Percentiles rank a stretch among this genome's conserved stretches.
Conservation (phyloP, 2,113 vertebrate genomes). For the Phyllostomus discolor region DNA sequence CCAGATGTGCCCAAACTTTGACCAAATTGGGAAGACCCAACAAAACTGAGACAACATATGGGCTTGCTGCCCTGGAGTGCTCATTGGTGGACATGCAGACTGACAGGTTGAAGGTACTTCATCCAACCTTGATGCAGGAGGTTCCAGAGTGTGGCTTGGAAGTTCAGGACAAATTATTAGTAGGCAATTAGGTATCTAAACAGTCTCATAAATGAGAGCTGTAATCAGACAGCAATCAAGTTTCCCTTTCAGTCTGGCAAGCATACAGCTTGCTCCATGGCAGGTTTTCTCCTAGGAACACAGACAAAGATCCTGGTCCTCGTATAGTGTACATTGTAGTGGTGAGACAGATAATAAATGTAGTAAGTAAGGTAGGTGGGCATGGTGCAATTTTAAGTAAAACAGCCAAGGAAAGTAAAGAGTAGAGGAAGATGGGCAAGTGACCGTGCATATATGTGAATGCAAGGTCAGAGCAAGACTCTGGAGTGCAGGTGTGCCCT, state of each 20-base stretch:
- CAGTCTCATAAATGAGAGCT: background rate
- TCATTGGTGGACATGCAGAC: slow-evolving; percentile 59
- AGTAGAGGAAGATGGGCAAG: background rate
- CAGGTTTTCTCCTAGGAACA: background rate
- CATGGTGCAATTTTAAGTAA: background rate
- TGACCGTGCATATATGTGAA: background rate
- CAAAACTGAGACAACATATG: slow-evolving; percentile 72
- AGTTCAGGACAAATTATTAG: slow-evolving; percentile 57
- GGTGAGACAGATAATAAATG: background rate
- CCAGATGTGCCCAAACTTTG: slow-evolving; percentile 75
- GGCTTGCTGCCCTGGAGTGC: slow-evolving; percentile 69
- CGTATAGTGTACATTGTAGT: background rate
- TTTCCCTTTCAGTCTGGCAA: background rate
- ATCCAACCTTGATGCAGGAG: slow-evolving; percentile 50
- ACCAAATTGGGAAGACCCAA: slow-evolving; percentile 75
- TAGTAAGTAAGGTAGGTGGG: background rate
- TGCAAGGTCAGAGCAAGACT: background rate
- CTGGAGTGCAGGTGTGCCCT: background rate
- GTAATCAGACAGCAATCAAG: background rate
- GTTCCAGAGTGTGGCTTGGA: slow-evolving; percentile 57
- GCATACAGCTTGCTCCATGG: background rate
- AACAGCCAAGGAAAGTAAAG: background rate
- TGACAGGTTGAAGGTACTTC: slow-evolving; percentile 59
- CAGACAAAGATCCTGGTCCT: background rate
- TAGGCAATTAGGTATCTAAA: background rate